Percentiles rank a stretch among this genome's conserved stretches.
Conservation (phyloP, 2,113 vertebrate genomes). For the Hystrix cristata region DNA sequence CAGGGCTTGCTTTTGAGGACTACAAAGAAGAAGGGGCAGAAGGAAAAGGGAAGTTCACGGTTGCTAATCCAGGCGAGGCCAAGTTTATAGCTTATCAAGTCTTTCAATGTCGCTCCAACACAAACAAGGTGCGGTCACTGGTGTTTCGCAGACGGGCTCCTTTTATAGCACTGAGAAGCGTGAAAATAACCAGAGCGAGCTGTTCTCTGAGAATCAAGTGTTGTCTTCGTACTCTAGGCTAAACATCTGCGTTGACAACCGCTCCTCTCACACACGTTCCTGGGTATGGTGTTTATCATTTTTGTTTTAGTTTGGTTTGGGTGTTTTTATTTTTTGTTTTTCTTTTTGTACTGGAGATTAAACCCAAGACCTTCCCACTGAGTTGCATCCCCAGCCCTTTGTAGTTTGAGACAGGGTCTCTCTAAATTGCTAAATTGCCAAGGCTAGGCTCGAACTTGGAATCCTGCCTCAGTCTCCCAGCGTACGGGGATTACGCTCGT, state of each 20-base stretch:
- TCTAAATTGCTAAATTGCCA: neutral
- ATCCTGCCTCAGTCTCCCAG: neutral
- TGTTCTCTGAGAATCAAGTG: neutral
- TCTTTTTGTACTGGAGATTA: neutral
- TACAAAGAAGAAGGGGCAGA: neutral
- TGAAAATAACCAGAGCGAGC: neutral
- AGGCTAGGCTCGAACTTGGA: neutral
- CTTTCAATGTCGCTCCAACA: neutral
- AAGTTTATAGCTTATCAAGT: neutral
- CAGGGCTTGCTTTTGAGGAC: constrained; percentile 14
- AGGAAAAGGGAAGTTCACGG: neutral
- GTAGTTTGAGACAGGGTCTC: neutral
- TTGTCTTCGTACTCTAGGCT: neutral
- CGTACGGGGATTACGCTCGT: neutral
- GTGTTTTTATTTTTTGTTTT: neutral
- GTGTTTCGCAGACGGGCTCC: neutral
- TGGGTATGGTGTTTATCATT: neutral
- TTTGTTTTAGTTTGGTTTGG: neutral
- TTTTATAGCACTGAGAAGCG: neutral
- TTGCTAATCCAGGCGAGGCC: constrained; percentile 23
- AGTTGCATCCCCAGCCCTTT: neutral
- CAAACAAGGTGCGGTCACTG: neutral
- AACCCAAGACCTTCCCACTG: neutral
- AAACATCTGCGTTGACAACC: neutral
- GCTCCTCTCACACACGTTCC: neutral